Evolutionary conservation across 2,888 invertebrate genomes (phyloP), one percentile per base, ranked within the genome.

Genomic region (Ashinkailepas kermadecensis): DNA sequence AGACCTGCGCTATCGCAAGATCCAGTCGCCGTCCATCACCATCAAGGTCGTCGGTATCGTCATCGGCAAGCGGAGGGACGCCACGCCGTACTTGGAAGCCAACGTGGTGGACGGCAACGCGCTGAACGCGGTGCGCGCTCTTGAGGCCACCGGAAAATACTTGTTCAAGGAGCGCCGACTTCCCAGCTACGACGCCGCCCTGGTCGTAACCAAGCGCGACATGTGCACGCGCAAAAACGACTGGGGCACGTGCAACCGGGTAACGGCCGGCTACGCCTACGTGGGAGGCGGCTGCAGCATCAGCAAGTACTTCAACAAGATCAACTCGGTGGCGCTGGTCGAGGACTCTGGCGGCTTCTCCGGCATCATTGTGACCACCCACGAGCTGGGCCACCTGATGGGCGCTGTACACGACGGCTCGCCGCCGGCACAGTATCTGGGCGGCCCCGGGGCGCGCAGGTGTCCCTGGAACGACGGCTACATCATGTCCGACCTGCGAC

Each of bases 191-290:
- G 81, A 81, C n/a, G 56, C 56, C 15, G 81, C 21, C 13, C 54
- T 81, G n/a, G 58, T 74, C n/a, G 11, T 81, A 15, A 81, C 81
- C 56, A 78, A 78, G n/a, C 67, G 74, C 10, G 81, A 81, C 67
- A 81, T 81, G 81, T 81, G 81, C 74, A 65, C 67, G 25, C 58
- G 74, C 56, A 39, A 8, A 18, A 78, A 6, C 56, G 11, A 15
- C 56, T 12, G 64, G 15, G n/a, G 59, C 23, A 9, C 39, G 6
- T 81, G 81, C 74, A 54, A 74, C 58, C 23, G 21, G n/a, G n/a
- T 59, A 23, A 81, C 81, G 39, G 81, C 81, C 58, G 81, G 81
- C 57, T 81, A 81, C 59, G 81, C 81, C 13, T 81, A 81, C n/a
- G 78, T 81, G 2, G 81, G 81, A 7, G 81, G 81, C 15, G 74